phyloP scores from a whole-genome alignment of 1,140 invertebrate genomes.

The Camponotus vicinus region DNA sequence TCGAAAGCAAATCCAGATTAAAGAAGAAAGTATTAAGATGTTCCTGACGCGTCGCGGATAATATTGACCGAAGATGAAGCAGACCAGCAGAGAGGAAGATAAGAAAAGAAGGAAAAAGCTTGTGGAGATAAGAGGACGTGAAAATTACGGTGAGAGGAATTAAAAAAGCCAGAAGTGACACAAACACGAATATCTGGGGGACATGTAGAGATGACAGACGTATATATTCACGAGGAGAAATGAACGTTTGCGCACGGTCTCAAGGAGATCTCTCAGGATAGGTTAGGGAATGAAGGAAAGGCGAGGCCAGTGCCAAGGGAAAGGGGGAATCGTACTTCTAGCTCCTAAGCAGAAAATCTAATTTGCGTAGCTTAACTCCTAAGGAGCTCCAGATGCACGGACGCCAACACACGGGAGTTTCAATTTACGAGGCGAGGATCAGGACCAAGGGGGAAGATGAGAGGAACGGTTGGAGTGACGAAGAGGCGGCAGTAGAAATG shows the following conservation, averaged over 20 bases:
- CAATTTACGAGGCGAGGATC: slow-evolving; percentile 78
- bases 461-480: slow-evolving; percentile 11
- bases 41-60: slow-evolving; percentile 51
- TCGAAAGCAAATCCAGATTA: slow-evolving; percentile 50
- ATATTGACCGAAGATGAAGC: slow-evolving; percentile 51
- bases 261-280: slow-evolving; percentile 29
- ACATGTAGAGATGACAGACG: slow-evolving; percentile 6
- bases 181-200: slow-evolving; percentile 35
- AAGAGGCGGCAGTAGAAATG: slow-evolving; percentile 1
- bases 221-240: slow-evolving; percentile 28
- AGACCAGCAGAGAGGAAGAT: background rate
- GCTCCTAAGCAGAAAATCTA: slow-evolving; percentile 83
- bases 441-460: slow-evolving; percentile 31
- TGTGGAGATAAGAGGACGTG: slow-evolving; percentile 19
- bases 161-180: slow-evolving; percentile 42
- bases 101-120: background rate
- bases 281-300: background rate
- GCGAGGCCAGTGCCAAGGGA: slow-evolving; percentile 37
- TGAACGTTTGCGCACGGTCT: slow-evolving; percentile 49
- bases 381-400: slow-evolving; percentile 81
- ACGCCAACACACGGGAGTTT: slow-evolving; percentile 80
- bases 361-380: slow-evolving; percentile 84
- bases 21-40: slow-evolving; percentile 54
- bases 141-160: background rate
- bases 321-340: slow-evolving; percentile 74